These are phyloP conservation scores for Scaptomyza montana DNA, from an alignment of 1,140 invertebrate genomes.

Conservation along the genomic window DNA sequence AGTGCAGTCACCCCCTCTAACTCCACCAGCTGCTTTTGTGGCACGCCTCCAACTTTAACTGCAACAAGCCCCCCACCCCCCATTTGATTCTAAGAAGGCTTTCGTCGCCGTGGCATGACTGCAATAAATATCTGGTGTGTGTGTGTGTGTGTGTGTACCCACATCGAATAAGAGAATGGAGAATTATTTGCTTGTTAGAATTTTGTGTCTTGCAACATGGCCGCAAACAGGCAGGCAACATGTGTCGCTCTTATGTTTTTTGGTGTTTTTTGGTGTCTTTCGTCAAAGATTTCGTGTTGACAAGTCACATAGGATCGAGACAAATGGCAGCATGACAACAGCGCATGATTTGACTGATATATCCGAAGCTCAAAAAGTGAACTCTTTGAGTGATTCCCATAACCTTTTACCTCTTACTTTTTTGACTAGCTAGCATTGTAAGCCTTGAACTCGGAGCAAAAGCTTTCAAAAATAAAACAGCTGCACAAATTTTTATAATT, in stretches of 20 bases:
- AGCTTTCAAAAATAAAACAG: slow-evolving; percentile 6
- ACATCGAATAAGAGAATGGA: slow-evolving; percentile 60
- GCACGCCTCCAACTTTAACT: slow-evolving; percentile 15
- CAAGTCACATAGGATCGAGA: slow-evolving; percentile 40
- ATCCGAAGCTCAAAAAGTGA: slow-evolving; percentile 20
- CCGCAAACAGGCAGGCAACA: slow-evolving; percentile 54
- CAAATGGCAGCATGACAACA: slow-evolving; percentile 5
- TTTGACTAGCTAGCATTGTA: slow-evolving; percentile 1
- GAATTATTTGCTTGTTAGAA: slow-evolving; percentile 74
- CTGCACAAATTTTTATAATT: too few species aligned
- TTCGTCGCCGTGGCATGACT: slow-evolving; percentile 66
- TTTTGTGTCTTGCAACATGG: slow-evolving; percentile 50
- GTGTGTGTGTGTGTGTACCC: slow-evolving; percentile 13
- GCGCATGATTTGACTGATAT: slow-evolving; percentile 29
- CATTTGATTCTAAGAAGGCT: slow-evolving; percentile 70
- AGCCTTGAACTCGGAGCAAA: slow-evolving; percentile 6
- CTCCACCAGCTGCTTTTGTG: slow-evolving; percentile 17
- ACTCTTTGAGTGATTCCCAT: slow-evolving; percentile 28
- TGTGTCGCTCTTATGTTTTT: slow-evolving; percentile 43
- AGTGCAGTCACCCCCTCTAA: not conserved
- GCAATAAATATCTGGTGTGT: slow-evolving; percentile 59
- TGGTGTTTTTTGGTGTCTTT: slow-evolving; percentile 25
- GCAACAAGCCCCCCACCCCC: not conserved
- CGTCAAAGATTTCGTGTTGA: slow-evolving; percentile 61
- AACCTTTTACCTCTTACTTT: slow-evolving; percentile 36